Base-by-base conservation (phyloP, 2,888 invertebrate species). In the Drymonia ruficornis region DNA sequence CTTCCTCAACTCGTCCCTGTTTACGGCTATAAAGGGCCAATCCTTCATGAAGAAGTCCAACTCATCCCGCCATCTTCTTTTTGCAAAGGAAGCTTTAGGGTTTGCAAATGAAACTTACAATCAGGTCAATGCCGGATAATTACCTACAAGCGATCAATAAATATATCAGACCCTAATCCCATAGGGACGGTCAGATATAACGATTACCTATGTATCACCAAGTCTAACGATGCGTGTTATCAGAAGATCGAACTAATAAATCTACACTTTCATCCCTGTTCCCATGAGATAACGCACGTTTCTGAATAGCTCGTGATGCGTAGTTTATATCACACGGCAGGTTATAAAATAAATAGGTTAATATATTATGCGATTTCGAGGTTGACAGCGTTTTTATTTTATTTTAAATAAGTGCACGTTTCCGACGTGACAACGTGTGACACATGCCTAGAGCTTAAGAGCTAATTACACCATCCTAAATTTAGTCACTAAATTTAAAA, bases 121-220 rank as follows among this genome's bases (percentile, higher is more conserved):
- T 40, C 40, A 40, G 1, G 40, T 15, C 9, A 11, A 16, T 16
- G 12, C 11, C 3, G 3, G 31, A 12, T 31, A 31, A 0, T 12
- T 16, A 40, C 40, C 8, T 40, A 9, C 12, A 6, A 19, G 12
- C 5, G 43, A 43, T 43, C 43, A 19, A 43, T 43, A 43, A 43
- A 43, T 43, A 19, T 13, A 19, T 43, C 19, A 9, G 19, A 19
- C 13, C 19, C 9, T 9, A 12, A 43, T 19, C 19, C 43, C 43
- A 19, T 18, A 13, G 43, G 43, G 43, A 43, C 19, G 16, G 16
- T 40, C 40, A 16, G 19, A 43, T 19, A 43, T 43, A 43, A 43
- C 19, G 13, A 6, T 43, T 43, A n/a, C n/a, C n/a, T n/a, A 43
- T 19, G 5, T 19, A 16, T 43, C 36, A 36, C 36, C n/a, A 5